Conservation (phyloP, 2,797 vertebrate species). For the Bovichtus diacanthus region DNA sequence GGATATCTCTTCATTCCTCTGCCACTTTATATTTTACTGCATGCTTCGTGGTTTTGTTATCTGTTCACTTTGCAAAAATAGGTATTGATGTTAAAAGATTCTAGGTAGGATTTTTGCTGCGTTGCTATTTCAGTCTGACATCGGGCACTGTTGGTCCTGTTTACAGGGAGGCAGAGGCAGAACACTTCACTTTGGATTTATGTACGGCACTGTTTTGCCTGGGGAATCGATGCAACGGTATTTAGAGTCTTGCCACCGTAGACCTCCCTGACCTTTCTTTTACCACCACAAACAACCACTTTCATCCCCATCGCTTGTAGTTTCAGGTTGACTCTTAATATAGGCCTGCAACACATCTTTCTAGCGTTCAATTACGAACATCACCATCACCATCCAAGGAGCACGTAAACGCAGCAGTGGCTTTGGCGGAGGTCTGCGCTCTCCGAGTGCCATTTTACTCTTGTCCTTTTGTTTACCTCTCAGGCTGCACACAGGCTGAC, state of each 20-base stretch:
- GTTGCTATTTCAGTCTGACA: conserved; percentile 23
- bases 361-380: too few relatives aligned
- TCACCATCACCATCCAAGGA: too few relatives aligned
- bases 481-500: neutral
- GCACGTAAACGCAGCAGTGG: too few relatives aligned
- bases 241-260: neutral
- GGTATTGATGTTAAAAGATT: neutral
- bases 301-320: too few relatives aligned
- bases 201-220: conserved; percentile 9
- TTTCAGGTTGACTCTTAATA: too few relatives aligned
- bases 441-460: too few relatives aligned
- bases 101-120: neutral
- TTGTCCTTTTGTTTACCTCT: neutral
- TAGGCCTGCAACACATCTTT: too few relatives aligned
- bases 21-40: neutral
- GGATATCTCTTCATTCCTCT: neutral
- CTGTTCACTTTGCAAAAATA: conserved; percentile 8
- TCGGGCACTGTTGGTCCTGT: neutral
- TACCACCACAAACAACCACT: neutral
- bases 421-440: too few relatives aligned
- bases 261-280: conserved; percentile 23
- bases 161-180: conserved; percentile 20
- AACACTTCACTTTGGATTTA: conserved; percentile 30
- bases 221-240: neutral
- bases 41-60: conserved; percentile 1